Evolutionary conservation across 2,888 invertebrate genomes (phyloP).

Genomic region (Geotrupes spiniger): DNA sequence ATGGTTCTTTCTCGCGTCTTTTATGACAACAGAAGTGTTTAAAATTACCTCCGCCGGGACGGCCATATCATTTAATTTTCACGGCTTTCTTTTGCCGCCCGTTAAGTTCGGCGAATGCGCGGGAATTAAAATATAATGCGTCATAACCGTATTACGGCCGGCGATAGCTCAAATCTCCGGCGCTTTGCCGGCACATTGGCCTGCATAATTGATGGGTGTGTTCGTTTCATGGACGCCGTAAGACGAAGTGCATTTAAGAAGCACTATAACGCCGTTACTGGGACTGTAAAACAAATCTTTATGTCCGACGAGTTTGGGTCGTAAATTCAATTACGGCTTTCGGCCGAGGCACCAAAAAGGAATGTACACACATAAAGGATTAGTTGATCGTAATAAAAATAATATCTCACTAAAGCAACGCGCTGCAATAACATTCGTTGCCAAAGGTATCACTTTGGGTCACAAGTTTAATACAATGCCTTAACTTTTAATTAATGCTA

Average conservation of each 20-base stretch:
- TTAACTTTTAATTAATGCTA: no score
- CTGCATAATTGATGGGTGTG: slow-evolving; percentile 42
- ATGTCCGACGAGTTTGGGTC: slow-evolving; percentile 18
- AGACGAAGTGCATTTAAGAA: slow-evolving; percentile 28
- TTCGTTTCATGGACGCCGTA: slow-evolving; percentile 31
- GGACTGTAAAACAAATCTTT: slow-evolving; percentile 35
- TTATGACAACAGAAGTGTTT: slow-evolving; percentile 51
- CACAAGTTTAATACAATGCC: no score
- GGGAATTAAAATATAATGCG: slow-evolving; percentile 47
- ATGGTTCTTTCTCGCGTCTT: slow-evolving; percentile 49
- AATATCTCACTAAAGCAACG: no score
- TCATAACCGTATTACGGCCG: slow-evolving; percentile 45
- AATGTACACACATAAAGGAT: no score
- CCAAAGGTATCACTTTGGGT: no score
- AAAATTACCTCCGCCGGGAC: slow-evolving; percentile 49
- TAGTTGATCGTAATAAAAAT: no score
- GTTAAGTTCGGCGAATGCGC: slow-evolving; percentile 36
- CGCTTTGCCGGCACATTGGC: slow-evolving; percentile 30
- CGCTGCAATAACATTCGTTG: no score
- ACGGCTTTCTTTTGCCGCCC: slow-evolving; percentile 40
- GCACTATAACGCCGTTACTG: slow-evolving; percentile 22
- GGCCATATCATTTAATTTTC: slow-evolving; percentile 51
- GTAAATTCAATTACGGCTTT: slow-evolving; percentile 19
- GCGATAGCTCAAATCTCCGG: slow-evolving; percentile 40
- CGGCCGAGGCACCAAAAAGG: no score